phyloP scores from a whole-genome alignment of 2,888 invertebrate species.

The Parnassius glacialis region DNA sequence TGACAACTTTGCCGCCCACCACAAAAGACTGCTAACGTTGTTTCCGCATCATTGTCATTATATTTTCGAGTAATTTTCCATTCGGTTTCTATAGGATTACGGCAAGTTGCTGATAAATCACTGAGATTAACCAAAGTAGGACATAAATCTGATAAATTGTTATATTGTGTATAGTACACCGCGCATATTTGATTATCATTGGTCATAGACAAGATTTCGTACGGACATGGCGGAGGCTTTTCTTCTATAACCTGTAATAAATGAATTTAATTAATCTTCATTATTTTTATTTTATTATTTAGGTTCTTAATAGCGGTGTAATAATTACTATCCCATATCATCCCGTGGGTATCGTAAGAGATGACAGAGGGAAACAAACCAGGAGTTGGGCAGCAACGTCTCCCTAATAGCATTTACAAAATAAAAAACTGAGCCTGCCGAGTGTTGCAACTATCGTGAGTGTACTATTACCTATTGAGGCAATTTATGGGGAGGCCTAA shows the following conservation, averaged over 20 bases:
- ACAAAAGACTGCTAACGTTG: constrained; percentile 43
- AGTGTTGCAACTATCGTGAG: no score
- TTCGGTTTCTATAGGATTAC: constrained; percentile 54
- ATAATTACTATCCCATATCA: no score
- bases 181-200: constrained; percentile 43
- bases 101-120: constrained; percentile 45
- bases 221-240: constrained; percentile 49
- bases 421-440: no score
- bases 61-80: constrained; percentile 44
- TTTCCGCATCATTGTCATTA: constrained; percentile 32
- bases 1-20: constrained; percentile 48
- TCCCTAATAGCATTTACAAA: no score
- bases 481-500: no score
- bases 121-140: constrained; percentile 37
- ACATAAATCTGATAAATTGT: constrained; percentile 35
- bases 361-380: no score
- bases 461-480: no score
- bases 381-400: no score
- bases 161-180: constrained; percentile 36
- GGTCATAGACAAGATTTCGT: constrained; percentile 49
- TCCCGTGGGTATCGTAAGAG: no score
- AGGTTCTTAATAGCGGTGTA: no score
- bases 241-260: constrained; percentile 53
- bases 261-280: neutral
- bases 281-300: no score